Evolutionary conservation across 2,113 vertebrate species (phyloP), one percentile per base, ranked within the genome.

Genomic region (Eleginops maclovinus): DNA sequence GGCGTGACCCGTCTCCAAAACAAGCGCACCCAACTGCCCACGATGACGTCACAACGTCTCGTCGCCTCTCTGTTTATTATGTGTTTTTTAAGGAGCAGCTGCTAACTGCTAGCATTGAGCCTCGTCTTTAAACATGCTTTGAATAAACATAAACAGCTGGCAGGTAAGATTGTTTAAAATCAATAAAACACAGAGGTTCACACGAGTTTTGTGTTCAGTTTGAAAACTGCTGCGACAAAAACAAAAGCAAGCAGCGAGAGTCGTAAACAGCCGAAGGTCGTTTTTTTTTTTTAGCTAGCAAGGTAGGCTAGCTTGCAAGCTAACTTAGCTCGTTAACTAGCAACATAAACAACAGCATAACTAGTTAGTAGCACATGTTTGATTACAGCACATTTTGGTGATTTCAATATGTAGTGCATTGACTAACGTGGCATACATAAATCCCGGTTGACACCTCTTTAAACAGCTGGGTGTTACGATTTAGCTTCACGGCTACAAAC

Each of bases 41-140:
- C 50, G 65, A 19, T 89, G 82, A 92, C 90, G 92, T 90, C 84
- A 87, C 75, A 3, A 15, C 60, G 44, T 16, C 13, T 26, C 59
- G 22, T 72, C 79, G 49, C 50, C 75, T 44, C 58, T 61, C 14
- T 76, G 88, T 87, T 90, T 87, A 62, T 88, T 79, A 78, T 89
- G 89, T 78, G 79, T 70, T 75, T 81, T 75, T 85, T 50, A 61
- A 81, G 71, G 56, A 77, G 79, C 41, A 68, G 83, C 76, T 59
- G 89, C 88, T 90, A 86, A 79, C 77, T 59, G 41, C 67, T 62
- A 78, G 84, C 79, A 24, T 13, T 1, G 31, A 80, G 40, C 47
- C 43, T 74, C 72, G 61, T 69, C 76, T 56, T 55, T 75, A 85
- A 92, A 80, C 81, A 95, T 95, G 94, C 87, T 89, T 71, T 95